Conservation (phyloP, 2,797 vertebrate genomes). For the Limosa lapponica region DNA sequence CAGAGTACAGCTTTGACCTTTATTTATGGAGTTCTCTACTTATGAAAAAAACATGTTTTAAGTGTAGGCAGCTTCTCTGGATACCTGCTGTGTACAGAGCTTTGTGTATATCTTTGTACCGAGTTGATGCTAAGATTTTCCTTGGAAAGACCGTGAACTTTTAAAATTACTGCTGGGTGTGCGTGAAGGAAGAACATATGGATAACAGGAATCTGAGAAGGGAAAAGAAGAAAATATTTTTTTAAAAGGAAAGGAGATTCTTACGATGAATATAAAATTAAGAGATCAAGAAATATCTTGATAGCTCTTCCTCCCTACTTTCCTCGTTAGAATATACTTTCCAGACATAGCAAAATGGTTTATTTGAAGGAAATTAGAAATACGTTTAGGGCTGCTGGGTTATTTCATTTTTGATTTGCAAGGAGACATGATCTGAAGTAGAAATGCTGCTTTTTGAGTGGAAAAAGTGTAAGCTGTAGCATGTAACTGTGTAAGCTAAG, state of each 20-base stretch:
- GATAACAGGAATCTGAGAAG: not conserved
- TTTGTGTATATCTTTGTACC: not conserved
- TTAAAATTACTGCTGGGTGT: rapidly evolving
- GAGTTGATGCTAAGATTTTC: not conserved
- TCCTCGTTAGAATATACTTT: not conserved
- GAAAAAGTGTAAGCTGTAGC: not conserved
- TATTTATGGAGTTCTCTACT: not conserved
- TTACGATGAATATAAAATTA: not conserved
- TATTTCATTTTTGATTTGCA: constrained; percentile 50
- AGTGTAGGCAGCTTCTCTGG: not conserved
- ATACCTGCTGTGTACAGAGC: not conserved
- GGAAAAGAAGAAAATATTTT: not conserved
- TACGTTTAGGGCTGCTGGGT: constrained; percentile 54
- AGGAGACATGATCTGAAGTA: constrained; percentile 10
- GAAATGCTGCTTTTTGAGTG: constrained; percentile 8
- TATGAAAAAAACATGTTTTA: rapidly evolving
- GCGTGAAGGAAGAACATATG: not conserved
- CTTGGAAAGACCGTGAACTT: not conserved
- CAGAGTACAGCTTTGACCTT: not conserved
- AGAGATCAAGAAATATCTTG: not conserved
- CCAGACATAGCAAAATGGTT: constrained; percentile 35
- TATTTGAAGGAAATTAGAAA: constrained; percentile 59
- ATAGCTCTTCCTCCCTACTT: not conserved
- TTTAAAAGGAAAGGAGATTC: not conserved
- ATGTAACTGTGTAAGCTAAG: not conserved